Conservation (phyloP, 2,113 vertebrate genomes). For the Climacteris rufus region DNA sequence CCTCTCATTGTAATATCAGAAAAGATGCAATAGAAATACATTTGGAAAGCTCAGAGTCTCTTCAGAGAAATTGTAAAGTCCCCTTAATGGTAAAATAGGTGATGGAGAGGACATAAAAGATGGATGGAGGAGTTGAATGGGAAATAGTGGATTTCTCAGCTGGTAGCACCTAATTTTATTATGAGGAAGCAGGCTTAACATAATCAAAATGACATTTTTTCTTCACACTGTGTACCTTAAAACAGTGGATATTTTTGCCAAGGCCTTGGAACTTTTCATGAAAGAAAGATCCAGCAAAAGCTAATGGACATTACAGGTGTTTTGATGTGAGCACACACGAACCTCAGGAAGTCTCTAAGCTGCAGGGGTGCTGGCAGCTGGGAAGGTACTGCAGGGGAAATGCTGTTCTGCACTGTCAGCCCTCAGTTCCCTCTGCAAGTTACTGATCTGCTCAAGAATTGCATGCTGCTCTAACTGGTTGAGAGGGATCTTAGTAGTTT, state of each 20-base stretch:
- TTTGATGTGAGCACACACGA: neutral
- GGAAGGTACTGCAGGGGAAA: neutral
- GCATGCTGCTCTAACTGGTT: neutral
- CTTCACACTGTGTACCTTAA: neutral
- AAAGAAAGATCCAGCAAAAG: neutral
- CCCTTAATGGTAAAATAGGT: neutral
- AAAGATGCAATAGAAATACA: neutral
- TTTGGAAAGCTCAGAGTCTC: neutral
- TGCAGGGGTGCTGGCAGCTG: neutral
- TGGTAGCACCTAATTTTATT: neutral
- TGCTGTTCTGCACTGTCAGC: fast-evolving
- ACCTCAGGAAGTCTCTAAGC: neutral
- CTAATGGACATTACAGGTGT: neutral
- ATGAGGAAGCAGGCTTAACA: neutral
- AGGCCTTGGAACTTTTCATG: neutral
- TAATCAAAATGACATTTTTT: neutral
- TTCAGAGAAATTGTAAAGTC: neutral
- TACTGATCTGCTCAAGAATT: neutral
- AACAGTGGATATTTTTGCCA: neutral
- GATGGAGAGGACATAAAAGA: neutral
- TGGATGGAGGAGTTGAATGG: neutral
- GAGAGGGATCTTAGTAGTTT: neutral
- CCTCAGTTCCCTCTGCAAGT: neutral
- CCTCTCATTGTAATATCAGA: neutral
- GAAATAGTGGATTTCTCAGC: neutral